Evolutionary conservation across 2,797 vertebrate species (phyloP).

Genomic region (Sebastes flavidus): DNA sequence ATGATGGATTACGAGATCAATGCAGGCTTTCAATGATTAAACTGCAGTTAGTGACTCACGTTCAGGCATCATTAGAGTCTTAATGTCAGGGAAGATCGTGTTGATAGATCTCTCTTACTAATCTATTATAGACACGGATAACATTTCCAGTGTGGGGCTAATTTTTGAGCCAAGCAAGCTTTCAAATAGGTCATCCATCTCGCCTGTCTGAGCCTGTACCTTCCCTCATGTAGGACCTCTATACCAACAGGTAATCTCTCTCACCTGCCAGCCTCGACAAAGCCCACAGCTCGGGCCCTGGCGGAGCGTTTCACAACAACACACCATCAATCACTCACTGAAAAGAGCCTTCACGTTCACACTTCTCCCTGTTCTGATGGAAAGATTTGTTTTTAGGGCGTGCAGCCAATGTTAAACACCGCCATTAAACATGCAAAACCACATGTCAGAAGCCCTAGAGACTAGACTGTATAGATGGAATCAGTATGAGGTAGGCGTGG

Average conservation of each 20-base stretch:
- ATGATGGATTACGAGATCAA: conserved; percentile 51
- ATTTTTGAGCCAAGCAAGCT: conserved; percentile 17
- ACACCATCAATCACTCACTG: conserved; percentile 66
- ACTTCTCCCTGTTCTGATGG: conserved; percentile 41
- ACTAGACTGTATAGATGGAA: neutral
- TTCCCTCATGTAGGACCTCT: conserved; percentile 52
- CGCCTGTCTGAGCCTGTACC: conserved; percentile 68
- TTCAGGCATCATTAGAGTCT: conserved; percentile 45
- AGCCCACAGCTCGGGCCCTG: conserved; percentile 42
- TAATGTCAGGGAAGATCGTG: conserved; percentile 39
- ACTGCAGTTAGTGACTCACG: conserved; percentile 36
- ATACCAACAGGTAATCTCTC: conserved; percentile 71
- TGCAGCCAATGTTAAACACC: conserved; percentile 34
- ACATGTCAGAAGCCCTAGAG: conserved; percentile 6
- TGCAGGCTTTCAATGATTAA: conserved; percentile 38
- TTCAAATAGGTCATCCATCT: conserved; percentile 37
- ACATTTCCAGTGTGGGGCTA: conserved; percentile 24
- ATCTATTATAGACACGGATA: conserved; percentile 42
- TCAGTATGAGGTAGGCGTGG: neutral
- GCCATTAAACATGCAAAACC: conserved; percentile 36
- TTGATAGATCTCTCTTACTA: conserved; percentile 44
- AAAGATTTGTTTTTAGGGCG: conserved; percentile 55
- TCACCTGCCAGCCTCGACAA: conserved; percentile 68
- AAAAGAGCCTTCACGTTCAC: conserved; percentile 50
- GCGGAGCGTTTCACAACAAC: conserved; percentile 68